phyloP scores from a whole-genome alignment of 2,888 invertebrate genomes.

The Dione vanillae region DNA sequence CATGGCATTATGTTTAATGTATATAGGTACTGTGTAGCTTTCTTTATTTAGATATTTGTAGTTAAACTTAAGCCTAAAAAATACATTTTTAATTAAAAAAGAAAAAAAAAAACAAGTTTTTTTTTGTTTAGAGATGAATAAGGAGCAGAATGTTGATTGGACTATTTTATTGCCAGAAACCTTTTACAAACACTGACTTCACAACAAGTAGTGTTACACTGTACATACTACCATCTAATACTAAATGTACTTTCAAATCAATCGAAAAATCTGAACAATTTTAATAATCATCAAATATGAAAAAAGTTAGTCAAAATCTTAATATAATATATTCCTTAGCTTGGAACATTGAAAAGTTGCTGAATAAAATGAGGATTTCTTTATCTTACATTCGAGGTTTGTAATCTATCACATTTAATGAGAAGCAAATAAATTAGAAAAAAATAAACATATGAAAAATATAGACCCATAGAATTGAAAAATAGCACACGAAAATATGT shows the following conservation, averaged over 20 bases:
- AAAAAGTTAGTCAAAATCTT: constrained; percentile 74
- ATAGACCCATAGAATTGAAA: constrained; percentile 73
- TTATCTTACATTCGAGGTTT: constrained; percentile 78
- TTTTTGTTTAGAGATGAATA: not conserved
- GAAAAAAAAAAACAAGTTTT: not conserved
- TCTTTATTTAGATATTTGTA: constrained; percentile 12
- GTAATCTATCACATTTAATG: constrained; percentile 75
- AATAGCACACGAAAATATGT: constrained; percentile 77
- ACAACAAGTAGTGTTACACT: constrained; percentile 70
- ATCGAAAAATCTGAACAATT: constrained; percentile 57
- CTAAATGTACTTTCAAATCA: constrained; percentile 74
- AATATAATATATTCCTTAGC: constrained; percentile 55
- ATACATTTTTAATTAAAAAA: not conserved
- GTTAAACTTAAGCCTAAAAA: not conserved
- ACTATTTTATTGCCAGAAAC: constrained; percentile 84
- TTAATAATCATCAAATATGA: constrained; percentile 57
- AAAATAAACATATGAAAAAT: constrained; percentile 70
- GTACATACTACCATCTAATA: constrained; percentile 78
- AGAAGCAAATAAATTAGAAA: constrained; percentile 79
- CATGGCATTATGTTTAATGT: not conserved
- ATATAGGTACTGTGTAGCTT: not conserved
- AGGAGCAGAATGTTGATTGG: constrained; percentile 63
- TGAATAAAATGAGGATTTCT: constrained; percentile 69
- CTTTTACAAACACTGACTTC: constrained; percentile 80
- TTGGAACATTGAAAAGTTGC: constrained; percentile 66